Conservation (phyloP, 2,797 vertebrate species). For the Paramormyrops hopkinsi region DNA sequence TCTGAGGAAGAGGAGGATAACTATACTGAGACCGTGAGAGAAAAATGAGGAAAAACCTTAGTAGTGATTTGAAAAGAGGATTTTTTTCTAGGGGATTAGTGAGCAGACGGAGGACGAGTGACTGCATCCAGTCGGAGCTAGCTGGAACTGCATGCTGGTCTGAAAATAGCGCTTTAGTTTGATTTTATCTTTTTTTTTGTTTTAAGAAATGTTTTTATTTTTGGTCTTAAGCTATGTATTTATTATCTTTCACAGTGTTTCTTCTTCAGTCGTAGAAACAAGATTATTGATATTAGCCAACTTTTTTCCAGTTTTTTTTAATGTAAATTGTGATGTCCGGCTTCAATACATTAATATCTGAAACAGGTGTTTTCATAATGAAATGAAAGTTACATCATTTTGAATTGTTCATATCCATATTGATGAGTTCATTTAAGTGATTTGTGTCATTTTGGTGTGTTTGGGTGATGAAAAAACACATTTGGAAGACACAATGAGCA, state of each 20-base stretch:
- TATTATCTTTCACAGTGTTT: not conserved
- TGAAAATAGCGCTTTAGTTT: slow-evolving; percentile 27
- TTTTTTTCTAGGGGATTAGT: slow-evolving; percentile 49
- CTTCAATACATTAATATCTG: not conserved
- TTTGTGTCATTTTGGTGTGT: not conserved
- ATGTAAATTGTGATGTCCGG: not conserved
- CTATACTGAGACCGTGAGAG: not conserved
- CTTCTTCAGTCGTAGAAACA: not conserved
- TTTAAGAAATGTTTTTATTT: not conserved
- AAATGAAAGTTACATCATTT: not conserved
- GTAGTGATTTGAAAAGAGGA: slow-evolving; percentile 46
- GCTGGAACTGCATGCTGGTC: slow-evolving; percentile 35
- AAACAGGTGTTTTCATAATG: not conserved
- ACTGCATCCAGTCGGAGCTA: slow-evolving; percentile 39
- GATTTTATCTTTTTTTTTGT: not conserved
- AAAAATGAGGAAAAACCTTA: slow-evolving; percentile 37
- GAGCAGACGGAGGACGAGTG: slow-evolving; percentile 45
- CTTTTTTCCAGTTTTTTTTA: not conserved
- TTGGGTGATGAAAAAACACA: not conserved
- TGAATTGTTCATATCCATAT: not conserved
- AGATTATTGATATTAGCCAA: not conserved
- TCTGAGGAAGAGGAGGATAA: slow-evolving; percentile 16
- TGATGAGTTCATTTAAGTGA: not conserved
- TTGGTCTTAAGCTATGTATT: not conserved
- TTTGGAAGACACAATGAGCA: not conserved